Evolutionary conservation across 1,140 invertebrate genomes (phyloP), one percentile per base, ranked within the genome.

Genomic region (Sinonovacula constricta): DNA sequence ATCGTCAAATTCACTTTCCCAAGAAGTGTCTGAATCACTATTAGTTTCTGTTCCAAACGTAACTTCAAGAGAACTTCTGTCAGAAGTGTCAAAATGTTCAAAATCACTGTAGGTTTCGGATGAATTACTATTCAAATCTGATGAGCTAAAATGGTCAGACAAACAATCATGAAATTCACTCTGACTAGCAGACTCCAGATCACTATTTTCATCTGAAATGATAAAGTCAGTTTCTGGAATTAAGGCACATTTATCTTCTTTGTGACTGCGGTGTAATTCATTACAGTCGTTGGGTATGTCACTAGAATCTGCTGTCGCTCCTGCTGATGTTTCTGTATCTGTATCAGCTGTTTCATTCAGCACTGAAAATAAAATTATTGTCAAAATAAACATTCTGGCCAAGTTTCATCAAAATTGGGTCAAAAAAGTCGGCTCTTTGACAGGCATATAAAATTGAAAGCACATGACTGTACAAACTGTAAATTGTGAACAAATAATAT

Each of bases 401-500:
- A n/a, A n/a, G n/a, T n/a, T n/a, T n/a, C n/a, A n/a, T n/a, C n/a
- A n/a, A n/a, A n/a, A n/a, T n/a, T n/a, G n/a, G n/a, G n/a, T n/a
- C n/a, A n/a, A n/a, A n/a, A n/a, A n/a, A n/a, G 57, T 60, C 57
- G 57, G 57, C 57, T 60, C 57, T 60, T 60, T 60, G 57, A 60
- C 57, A 60, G 57, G 57, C 57, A 60, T 60, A 60, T 60, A 60
- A 60, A 60, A 60, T 60, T 60, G 57, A 60, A 60, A 60, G 57
- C 57, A 60, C 57, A 60, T 60, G 57, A 60, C 57, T 60, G 57
- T 60, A 60, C 57, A 60, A 60, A 60, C 57, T 60, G 57, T 60
- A 60, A 60, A 60, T 60, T 60, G 57, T 60, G 57, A 60, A 60
- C 57, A 60, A 60, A 60, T 60, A 60, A 60, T 60, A 60, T 60